phyloP scores from a whole-genome alignment of 2,113 vertebrate species.

The Himantopus leucocephalus region DNA sequence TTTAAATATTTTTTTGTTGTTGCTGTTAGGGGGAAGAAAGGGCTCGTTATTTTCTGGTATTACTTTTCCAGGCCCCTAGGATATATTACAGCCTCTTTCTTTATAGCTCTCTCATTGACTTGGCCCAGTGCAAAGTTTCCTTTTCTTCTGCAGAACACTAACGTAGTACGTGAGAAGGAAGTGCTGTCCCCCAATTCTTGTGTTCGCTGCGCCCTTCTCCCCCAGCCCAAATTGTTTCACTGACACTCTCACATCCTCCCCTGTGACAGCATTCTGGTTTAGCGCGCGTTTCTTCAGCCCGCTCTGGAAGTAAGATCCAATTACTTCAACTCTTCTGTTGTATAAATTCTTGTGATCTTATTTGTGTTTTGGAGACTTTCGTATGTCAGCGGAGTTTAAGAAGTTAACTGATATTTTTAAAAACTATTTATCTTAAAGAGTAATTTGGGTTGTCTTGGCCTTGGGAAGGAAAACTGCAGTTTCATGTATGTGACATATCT shows the following conservation, averaged over 20 bases:
- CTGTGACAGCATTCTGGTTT: not conserved
- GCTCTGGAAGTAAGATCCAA: not conserved
- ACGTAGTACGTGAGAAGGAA: not conserved
- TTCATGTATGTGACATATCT: not conserved
- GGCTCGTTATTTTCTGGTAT: not conserved
- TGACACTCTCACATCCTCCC: not conserved
- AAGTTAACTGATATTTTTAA: not conserved
- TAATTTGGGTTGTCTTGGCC: not conserved
- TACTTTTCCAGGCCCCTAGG: not conserved
- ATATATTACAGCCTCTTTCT: not conserved
- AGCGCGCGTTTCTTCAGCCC: not conserved
- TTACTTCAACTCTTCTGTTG: not conserved
- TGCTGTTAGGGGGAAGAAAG: not conserved
- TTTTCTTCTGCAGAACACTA: not conserved
- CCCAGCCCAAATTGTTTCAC: not conserved
- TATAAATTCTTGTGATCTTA: not conserved
- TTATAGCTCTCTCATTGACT: not conserved
- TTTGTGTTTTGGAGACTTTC: not conserved
- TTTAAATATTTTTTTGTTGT: not conserved
- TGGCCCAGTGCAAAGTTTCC: not conserved
- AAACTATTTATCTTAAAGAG: not conserved
- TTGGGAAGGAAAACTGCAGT: not conserved
- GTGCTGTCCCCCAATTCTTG: fast-evolving
- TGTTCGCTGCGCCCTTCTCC: not conserved
- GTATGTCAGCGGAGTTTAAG: not conserved